Percentiles rank a stretch among this genome's conserved stretches.
Conservation (phyloP, 1,140 invertebrate species). For the Dreissena polymorpha region DNA sequence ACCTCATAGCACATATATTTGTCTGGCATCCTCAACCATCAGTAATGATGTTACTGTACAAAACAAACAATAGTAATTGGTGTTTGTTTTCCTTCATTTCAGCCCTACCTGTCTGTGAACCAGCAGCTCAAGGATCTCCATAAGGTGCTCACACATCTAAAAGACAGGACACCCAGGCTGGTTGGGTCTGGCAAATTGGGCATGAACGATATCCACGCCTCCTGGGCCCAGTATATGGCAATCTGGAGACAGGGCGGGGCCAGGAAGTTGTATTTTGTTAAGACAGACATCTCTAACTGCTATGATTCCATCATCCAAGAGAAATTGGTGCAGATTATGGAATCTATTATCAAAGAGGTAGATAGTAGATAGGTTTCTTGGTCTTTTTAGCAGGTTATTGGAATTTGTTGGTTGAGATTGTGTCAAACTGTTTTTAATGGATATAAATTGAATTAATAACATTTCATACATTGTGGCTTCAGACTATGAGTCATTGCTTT, state of each 20-base stretch:
- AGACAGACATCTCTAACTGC: conserved; percentile 67
- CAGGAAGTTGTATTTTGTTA: conserved; percentile 66
- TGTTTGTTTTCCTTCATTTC: too few relatives aligned
- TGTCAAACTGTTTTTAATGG: too few relatives aligned
- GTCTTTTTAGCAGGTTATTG: too few relatives aligned
- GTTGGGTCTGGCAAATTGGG: conserved; percentile 65
- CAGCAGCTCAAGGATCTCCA: conserved; percentile 63
- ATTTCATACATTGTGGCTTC: too few relatives aligned
- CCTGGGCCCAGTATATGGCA: conserved; percentile 52
- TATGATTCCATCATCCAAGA: conserved; percentile 66
- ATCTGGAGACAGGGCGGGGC: conserved; percentile 18
- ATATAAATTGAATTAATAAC: too few relatives aligned
- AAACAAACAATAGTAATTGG: too few relatives aligned
- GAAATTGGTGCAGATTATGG: conserved; percentile 60
- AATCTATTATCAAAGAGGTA: conserved; percentile 60
- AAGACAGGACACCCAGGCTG: conserved; percentile 50
- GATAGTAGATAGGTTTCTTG: background rate
- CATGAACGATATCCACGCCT: conserved; percentile 64
- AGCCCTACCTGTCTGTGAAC: conserved; percentile 60
- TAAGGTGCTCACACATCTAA: conserved; percentile 56
- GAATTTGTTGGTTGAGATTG: too few relatives aligned
- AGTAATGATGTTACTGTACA: too few relatives aligned
- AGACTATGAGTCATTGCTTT: too few relatives aligned
- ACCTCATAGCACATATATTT: too few relatives aligned
- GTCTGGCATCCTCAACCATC: too few relatives aligned